Evolutionary conservation across 2,113 vertebrate species (phyloP).

Genomic region (Oreochromis spilurus): DNA sequence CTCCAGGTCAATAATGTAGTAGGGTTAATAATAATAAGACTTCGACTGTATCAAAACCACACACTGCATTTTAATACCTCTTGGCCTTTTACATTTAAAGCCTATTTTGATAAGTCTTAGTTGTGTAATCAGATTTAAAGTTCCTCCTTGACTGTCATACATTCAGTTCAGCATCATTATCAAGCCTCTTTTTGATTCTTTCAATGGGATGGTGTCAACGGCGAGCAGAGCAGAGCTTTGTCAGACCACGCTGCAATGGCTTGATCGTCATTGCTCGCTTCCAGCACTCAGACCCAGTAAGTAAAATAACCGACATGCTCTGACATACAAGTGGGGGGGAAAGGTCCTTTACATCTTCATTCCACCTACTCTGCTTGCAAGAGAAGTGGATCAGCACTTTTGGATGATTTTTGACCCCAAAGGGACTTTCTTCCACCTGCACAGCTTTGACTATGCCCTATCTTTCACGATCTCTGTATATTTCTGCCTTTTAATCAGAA

Average conservation of each 20-base stretch:
- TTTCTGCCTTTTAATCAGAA: not conserved
- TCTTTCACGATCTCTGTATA: not conserved
- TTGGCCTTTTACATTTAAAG: not conserved
- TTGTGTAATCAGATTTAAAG: not conserved
- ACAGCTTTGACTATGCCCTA: not conserved
- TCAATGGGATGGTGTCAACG: constrained; percentile 86
- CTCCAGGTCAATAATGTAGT: not conserved
- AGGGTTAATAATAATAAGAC: not conserved
- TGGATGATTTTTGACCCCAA: not conserved
- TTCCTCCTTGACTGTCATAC: constrained; percentile 70
- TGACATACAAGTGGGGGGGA: not conserved
- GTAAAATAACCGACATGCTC: constrained; percentile 45
- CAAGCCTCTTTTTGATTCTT: constrained; percentile 94
- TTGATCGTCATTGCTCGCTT: constrained; percentile 88
- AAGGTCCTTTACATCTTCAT: not conserved
- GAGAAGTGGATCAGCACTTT: not conserved
- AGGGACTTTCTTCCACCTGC: not conserved
- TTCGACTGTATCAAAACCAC: not conserved
- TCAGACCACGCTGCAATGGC: constrained; percentile 84
- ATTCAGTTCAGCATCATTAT: constrained; percentile 93
- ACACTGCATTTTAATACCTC: not conserved
- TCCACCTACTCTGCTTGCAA: not conserved
- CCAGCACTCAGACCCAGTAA: constrained; percentile 90
- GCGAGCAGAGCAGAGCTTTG: constrained; percentile 83
- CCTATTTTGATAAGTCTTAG: not conserved